These are phyloP conservation scores for Agrochola macilenta DNA, from an alignment of 2,888 invertebrate genomes.

Conservation along the genomic window DNA sequence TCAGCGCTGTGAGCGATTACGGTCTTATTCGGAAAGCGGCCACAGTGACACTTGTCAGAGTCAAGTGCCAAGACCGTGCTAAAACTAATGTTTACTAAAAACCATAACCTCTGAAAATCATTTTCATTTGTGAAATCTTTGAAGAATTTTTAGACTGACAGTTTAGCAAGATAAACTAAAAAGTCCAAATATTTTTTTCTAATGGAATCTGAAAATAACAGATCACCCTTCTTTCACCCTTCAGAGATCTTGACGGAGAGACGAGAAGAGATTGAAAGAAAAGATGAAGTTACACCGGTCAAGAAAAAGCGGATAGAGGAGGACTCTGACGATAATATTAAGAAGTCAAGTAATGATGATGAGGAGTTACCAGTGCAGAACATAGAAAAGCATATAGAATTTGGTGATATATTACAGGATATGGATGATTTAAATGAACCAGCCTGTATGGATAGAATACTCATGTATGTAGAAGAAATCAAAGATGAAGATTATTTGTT, in stretches of 20 bases:
- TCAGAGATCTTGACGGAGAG: conserved; percentile 1
- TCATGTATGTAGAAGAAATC: conserved; percentile 73
- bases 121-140: neutral
- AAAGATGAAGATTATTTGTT: conserved; percentile 77
- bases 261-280: neutral
- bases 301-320: conserved; percentile 6
- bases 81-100: neutral
- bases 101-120: conserved; percentile 9
- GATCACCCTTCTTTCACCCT: neutral
- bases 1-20: too few species aligned
- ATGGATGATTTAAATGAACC: conserved; percentile 77
- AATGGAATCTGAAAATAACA: conserved; percentile 1
- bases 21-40: too few species aligned
- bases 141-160: neutral
- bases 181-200: neutral
- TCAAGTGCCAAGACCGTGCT: neutral
- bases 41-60: neutral
- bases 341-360: conserved; percentile 13
- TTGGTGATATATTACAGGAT: conserved; percentile 48
- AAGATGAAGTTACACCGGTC: neutral
- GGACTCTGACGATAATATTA: neutral
- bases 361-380: neutral
- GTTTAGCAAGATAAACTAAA: neutral
- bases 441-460: conserved; percentile 76
- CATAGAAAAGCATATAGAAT: conserved; percentile 24